Percentiles rank a stretch among this genome's conserved stretches.
These are phyloP conservation scores for Plebejus melissa DNA, from an alignment of 2,888 invertebrate species.

Conservation along the genomic window DNA sequence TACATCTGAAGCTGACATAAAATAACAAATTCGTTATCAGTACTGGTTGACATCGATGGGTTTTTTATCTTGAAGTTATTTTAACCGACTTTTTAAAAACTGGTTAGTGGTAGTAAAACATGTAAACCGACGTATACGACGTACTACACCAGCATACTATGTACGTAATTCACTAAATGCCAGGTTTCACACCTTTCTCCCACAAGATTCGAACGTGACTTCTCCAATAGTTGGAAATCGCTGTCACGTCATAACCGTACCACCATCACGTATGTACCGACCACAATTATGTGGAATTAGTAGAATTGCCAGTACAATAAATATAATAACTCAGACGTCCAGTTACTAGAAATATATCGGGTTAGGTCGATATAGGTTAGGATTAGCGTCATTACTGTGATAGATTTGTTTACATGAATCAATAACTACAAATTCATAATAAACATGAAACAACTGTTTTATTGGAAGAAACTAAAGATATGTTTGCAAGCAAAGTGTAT, in stretches of 20 bases:
- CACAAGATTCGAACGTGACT: constrained; percentile 21
- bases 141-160: background rate
- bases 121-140: background rate
- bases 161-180: background rate
- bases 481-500: too few relatives aligned
- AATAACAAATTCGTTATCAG: constrained; percentile 21
- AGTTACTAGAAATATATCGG: background rate
- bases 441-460: background rate
- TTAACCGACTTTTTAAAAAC: background rate
- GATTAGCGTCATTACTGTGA: constrained; percentile 5
- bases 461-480: background rate
- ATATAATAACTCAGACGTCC: background rate
- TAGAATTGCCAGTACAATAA: background rate
- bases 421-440: background rate
- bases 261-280: constrained; percentile 6
- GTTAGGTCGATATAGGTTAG: background rate
- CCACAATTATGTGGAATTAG: constrained; percentile 16
- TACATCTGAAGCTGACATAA: background rate
- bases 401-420: background rate
- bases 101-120: background rate
- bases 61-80: background rate
- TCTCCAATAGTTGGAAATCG: constrained; percentile 15
- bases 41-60: constrained; percentile 11
- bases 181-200: constrained; percentile 15
- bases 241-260: constrained; percentile 8